Evolutionary conservation across 2,888 invertebrate genomes (phyloP), one percentile per base, ranked within the genome.

Genomic region (Dusona sp.): DNA sequence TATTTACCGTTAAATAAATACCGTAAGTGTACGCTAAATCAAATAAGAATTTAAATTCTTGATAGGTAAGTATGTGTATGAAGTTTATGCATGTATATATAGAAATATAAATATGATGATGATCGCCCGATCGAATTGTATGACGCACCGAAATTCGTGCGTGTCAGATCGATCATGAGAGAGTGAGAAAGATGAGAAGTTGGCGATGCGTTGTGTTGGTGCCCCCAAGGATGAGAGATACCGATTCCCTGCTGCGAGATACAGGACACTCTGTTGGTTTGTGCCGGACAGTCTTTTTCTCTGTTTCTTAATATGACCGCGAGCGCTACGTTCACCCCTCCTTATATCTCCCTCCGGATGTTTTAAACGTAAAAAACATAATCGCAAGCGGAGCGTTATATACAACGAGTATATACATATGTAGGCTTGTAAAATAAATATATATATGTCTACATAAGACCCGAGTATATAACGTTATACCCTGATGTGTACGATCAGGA

Each of bases 101-200:
- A 42, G 13, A 36, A 36, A 70, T 33, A 70, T 61, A 72, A 38
- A 64, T 36, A 73, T 65, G 22, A 45, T 65, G 80, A 80, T 81
- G 77, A 81, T 81, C 61, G 65, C 22, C 77, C 79, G 83, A 79
- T 85, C 80, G 86, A 84, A 74, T 84, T 87, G 90, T 91, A 92
- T 91, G 91, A 92, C 91, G 91, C 90, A 91, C 90, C 90, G 36
- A 78, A 90, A 90, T 91, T 91, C 89, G 90, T 90, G 90, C 91
- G 91, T 92, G 93, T 93, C 93, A 93, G 93, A 93, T 94, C 93
- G 92, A 94, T 94, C 94, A 93, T 92, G 90, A 84, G 88, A 84
- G 79, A 82, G 77, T 70, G 84, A 70, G 79, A 72, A 77, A 83
- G 83, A 83, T 87, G 91, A 89, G 54, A 54, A 74, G 65, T 81